These are phyloP conservation scores for Anthoscopus minutus DNA, from an alignment of 2,113 vertebrate species.

Conservation along the genomic window DNA sequence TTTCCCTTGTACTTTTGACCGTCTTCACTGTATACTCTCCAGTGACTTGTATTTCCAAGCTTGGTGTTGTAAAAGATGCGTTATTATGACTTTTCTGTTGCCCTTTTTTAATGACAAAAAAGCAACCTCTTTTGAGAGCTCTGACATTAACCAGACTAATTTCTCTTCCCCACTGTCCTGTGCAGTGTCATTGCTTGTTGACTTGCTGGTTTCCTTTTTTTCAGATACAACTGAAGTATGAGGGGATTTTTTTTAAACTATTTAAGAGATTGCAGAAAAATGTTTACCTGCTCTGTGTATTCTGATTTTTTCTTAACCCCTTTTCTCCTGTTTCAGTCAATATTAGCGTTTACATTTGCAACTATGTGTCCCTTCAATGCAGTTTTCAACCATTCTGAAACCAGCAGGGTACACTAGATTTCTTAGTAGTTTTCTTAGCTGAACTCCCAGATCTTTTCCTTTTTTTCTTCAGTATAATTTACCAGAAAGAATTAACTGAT, in stretches of 20 bases:
- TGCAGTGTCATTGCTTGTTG: constrained; percentile 12
- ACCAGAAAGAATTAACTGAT: constrained; percentile 69
- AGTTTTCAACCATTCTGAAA: constrained; percentile 74
- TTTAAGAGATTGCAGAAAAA: constrained; percentile 50
- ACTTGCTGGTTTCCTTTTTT: constrained; percentile 61
- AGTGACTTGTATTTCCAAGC: constrained; percentile 60
- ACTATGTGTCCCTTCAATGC: constrained; percentile 53
- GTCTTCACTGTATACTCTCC: constrained; percentile 61
- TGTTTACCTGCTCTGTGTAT: constrained; percentile 44
- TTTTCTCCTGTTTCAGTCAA: constrained; percentile 7
- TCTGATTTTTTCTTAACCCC: not conserved
- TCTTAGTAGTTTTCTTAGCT: constrained; percentile 71
- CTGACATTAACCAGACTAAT: not conserved
- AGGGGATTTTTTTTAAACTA: constrained; percentile 5
- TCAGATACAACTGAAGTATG: not conserved
- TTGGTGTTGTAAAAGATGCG: constrained; percentile 61
- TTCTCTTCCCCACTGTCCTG: not conserved
- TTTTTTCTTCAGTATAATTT: constrained; percentile 69
- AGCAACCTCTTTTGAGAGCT: not conserved
- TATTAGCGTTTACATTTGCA: constrained; percentile 69
- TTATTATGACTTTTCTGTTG: not conserved
- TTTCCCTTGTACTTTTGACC: constrained; percentile 40
- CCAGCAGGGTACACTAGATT: constrained; percentile 70
- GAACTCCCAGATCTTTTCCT: constrained; percentile 50
- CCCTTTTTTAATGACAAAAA: not conserved